Percentiles rank a stretch among this genome's conserved stretches.
These are phyloP conservation scores for Gorsachius goisagi DNA, from an alignment of 2,113 vertebrate species.

Conservation along the genomic window DNA sequence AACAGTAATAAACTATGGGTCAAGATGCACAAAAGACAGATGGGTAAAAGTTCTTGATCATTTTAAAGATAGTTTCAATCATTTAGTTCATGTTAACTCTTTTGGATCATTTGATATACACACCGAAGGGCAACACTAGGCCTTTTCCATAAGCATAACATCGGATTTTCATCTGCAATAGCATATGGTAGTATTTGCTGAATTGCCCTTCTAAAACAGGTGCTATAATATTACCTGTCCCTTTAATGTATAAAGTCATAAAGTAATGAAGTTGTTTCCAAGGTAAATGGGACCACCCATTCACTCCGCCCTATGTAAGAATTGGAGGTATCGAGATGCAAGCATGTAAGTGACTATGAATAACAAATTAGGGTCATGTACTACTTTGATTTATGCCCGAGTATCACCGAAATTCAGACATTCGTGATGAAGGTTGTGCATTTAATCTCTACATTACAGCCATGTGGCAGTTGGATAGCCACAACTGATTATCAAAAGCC, in stretches of 20 bases:
- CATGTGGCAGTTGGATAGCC: not conserved
- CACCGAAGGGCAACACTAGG: not conserved
- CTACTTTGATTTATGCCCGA: not conserved
- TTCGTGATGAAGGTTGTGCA: not conserved
- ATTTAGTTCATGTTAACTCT: not conserved
- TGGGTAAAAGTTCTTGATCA: not conserved
- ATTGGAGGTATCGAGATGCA: not conserved
- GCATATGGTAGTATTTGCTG: not conserved
- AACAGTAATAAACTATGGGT: not conserved
- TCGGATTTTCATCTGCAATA: not conserved
- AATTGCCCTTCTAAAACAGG: not conserved
- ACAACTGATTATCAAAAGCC: not conserved
- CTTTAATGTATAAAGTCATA: not conserved
- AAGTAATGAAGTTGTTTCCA: constrained; percentile 17
- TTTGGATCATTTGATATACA: not conserved
- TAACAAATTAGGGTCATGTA: not conserved
- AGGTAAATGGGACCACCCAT: not conserved
- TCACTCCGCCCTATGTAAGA: not conserved
- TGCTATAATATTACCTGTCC: not conserved
- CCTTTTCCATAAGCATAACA: not conserved
- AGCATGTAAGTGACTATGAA: not conserved
- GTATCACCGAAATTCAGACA: not conserved
- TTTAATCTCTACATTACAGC: not conserved
- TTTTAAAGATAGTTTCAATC: not conserved
- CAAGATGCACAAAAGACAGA: not conserved